Evolutionary conservation across 1,140 invertebrate genomes (phyloP).

Genomic region (Popillia japonica): DNA sequence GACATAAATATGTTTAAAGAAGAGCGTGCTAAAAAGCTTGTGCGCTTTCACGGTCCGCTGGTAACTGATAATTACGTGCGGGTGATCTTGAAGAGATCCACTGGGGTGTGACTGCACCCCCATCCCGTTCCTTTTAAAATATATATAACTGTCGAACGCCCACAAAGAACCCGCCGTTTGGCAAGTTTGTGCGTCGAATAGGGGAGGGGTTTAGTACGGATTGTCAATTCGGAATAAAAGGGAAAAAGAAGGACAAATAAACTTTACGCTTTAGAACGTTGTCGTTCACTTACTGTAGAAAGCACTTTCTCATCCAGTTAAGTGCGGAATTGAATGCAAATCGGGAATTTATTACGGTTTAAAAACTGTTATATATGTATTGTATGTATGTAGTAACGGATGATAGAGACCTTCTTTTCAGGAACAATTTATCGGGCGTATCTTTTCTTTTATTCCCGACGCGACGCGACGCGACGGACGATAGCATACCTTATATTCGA

Average conservation of each 20-base stretch:
- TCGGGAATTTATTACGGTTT: constrained; percentile 58
- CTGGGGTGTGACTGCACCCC: constrained; percentile 48
- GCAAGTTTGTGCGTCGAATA: constrained; percentile 41
- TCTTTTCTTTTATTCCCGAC: neutral
- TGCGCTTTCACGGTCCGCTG: constrained; percentile 55
- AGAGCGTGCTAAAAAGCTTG: constrained; percentile 56
- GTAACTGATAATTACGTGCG: constrained; percentile 61
- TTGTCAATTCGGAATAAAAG: constrained; percentile 37
- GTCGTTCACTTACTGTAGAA: constrained; percentile 56
- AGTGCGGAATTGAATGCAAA: constrained; percentile 52
- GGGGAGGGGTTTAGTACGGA: neutral
- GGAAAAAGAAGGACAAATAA: constrained; percentile 58
- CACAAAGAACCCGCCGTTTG: constrained; percentile 55
- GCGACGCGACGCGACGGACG: no score
- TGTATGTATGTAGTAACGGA: no score
- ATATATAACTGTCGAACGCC: constrained; percentile 58
- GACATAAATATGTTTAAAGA: constrained; percentile 51
- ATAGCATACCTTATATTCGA: no score
- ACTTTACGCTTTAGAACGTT: constrained; percentile 58
- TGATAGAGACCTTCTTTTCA: neutral
- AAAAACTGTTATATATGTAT: no score
- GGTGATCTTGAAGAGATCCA: constrained; percentile 58
- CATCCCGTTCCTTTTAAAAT: constrained; percentile 50
- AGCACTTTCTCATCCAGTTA: constrained; percentile 51
- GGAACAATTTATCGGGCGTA: neutral